Base-by-base conservation (phyloP, 2,113 vertebrate species). In the Oophaga pumilio region DNA sequence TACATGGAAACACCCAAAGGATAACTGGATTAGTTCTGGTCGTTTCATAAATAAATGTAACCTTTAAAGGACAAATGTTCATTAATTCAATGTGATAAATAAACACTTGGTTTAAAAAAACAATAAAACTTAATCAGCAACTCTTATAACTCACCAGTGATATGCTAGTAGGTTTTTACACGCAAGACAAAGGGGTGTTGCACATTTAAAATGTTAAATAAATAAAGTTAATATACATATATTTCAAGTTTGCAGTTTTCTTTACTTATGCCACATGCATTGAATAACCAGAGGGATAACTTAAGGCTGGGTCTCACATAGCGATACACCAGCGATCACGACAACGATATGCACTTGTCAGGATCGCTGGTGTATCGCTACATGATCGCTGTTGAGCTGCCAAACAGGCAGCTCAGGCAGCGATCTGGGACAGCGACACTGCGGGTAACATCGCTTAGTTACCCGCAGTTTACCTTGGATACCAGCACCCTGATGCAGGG, bases 11-110 rank as follows among this genome's bases (percentile, higher is more conserved):
- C 71, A 62, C 84, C 84, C 84, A 85, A 57, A 62, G 57, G 56
- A 85, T 85, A 85, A 76, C 50, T 76, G 71, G 84, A 85, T 85
- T 85, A 85, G 71, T 76, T 85, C 17, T 85, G 71, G 18, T 85
- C 9, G 74, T 24, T 57, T 59, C 57, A 76, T 60, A 76, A 76
- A 85, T 76, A 85, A 85, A 85, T 85, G 84, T 85, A 85, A 85
- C 71, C 84, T 85, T 85, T 57, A 85, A 4, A 76, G 56, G 56
- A 60, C 78, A 80, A 80, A 80, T 60, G 78, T 33, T 60, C 28
- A 60, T 33, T 26, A 80, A 60, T 80, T 80, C 26, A 80, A 60
- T 80, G 60, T 80, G 60, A 60, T 60, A 80, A 28, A 79, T 59
- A 79, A 60, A 80, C 17, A 60, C 57, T 80, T 33, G 24, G 57